Conservation (phyloP, 2,797 vertebrate species). For the Tympanoctomys barrerae region DNA sequence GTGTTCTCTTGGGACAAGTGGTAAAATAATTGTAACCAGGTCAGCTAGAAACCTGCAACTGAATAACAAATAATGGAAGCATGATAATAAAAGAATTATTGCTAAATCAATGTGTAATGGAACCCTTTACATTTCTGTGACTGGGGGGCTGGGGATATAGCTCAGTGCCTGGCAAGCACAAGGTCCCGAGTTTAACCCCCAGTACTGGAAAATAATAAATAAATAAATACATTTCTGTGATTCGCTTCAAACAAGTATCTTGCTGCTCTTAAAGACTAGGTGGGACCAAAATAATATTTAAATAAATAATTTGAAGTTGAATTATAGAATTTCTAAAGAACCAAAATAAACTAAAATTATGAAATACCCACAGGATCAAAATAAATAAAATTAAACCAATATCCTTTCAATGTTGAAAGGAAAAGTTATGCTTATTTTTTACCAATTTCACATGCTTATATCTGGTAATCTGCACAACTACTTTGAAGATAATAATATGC, state of each 20-base stretch:
- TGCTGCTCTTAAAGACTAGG: neutral
- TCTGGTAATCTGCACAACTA: no score
- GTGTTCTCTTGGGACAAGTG: slow-evolving; percentile 9
- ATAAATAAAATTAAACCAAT: neutral
- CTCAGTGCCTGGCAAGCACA: no score
- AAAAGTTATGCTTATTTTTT: no score
- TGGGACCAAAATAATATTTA: slow-evolving; percentile 41
- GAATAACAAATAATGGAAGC: neutral
- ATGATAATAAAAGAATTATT: neutral
- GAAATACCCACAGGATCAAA: slow-evolving; percentile 26
- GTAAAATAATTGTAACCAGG: neutral
- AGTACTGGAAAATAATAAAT: no score
- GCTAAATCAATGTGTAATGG: neutral
- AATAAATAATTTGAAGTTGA: slow-evolving; percentile 45
- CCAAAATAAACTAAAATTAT: slow-evolving; percentile 18
- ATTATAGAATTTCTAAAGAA: slow-evolving; percentile 37
- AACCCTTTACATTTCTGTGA: neutral
- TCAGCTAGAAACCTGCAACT: slow-evolving; percentile 33
- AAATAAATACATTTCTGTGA: neutral
- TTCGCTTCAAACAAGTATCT: neutral
- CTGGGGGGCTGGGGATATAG: no score
- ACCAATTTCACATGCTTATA: no score
- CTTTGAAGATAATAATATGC: no score
- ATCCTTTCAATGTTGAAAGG: no score
- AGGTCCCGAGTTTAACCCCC: no score